Evolutionary conservation across 2,888 invertebrate genomes (phyloP), one percentile per base, ranked within the genome.

Genomic region (Gnatocerus cornutus): DNA sequence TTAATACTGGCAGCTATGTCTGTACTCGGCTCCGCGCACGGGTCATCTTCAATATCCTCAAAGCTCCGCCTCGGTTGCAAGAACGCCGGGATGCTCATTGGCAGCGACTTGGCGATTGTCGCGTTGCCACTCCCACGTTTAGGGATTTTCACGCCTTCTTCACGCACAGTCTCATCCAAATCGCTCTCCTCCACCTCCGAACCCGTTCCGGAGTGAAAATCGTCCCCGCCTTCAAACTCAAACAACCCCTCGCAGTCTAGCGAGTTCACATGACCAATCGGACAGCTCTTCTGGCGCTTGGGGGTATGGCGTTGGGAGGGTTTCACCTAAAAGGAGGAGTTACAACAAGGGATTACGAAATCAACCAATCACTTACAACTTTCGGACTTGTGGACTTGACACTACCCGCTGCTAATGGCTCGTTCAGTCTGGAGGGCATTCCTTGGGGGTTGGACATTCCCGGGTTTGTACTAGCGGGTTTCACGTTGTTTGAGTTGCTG

Each of bases 1-100:
- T 94, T 93, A 83, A 97, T 96, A 83, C 94, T 95, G 45, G 95
- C 96, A 73, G 95, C 95, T 82, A 97, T 96, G 83, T 95, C 94
- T 71, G 45, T 39, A 27, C 55, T 63, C 30, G n/a, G 5, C 27
- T 67, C 70, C 6, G 56, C 16, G 10, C 45, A 45, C 12, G 46
- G 8, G 5, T 43, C 78, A 45, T 84, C 90, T 63, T 90, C 90
- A 48, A 86, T 85, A 52, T 78, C 85, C 80, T 73, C 87, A 80
- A 74, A 79, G 76, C 73, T 79, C 61, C 78, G 76, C 50, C 78
- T 74, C 29, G 79, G 75, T 12, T 82, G 76, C 76, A 83, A 74
- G 80, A 91, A 90, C 67, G 84, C 85, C 61, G 93, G 93, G 84
- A 95, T 91, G 82, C 90, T 90, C 81, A 95, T 91, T 39, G 95